These are phyloP conservation scores for Hofmannophila pseudospretella DNA, from an alignment of 2,888 invertebrate species.

Conservation along the genomic window DNA sequence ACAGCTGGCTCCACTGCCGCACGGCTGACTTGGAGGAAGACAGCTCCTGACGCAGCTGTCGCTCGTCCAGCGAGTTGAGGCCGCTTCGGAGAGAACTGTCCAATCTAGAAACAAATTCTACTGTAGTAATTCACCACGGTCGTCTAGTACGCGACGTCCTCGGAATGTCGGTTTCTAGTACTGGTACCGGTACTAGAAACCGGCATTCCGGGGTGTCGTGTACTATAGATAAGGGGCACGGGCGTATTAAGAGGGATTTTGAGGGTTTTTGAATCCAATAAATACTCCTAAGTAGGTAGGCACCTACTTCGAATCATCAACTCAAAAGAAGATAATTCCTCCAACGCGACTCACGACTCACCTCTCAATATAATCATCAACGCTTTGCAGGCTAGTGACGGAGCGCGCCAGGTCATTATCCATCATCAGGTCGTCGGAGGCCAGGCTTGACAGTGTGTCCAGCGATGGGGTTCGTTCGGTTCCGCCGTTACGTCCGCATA, in stretches of 20 bases:
- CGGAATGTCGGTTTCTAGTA: too few relatives aligned
- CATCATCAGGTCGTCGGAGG: slow-evolving; percentile 92
- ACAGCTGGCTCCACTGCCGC: slow-evolving; percentile 68
- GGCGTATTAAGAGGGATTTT: too few relatives aligned
- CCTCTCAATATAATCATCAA: slow-evolving; percentile 78
- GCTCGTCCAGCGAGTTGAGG: slow-evolving; percentile 68
- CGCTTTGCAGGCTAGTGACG: slow-evolving; percentile 76
- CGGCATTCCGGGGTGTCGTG: too few relatives aligned
- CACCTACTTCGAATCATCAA: too few relatives aligned
- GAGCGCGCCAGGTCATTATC: slow-evolving; percentile 85
- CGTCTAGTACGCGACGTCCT: too few relatives aligned
- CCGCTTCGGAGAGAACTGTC: slow-evolving; percentile 72
- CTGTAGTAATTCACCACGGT: neutral
- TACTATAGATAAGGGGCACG: too few relatives aligned
- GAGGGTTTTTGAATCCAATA: too few relatives aligned
- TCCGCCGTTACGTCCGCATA: slow-evolving; percentile 39
- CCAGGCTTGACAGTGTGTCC: slow-evolving; percentile 91
- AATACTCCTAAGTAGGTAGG: too few relatives aligned
- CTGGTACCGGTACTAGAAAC: too few relatives aligned
- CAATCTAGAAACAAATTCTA: slow-evolving; percentile 36
- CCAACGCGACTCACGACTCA: too few relatives aligned
- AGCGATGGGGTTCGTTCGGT: slow-evolving; percentile 83
- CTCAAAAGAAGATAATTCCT: too few relatives aligned
- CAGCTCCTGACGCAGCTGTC: slow-evolving; percentile 65
- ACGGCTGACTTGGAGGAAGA: slow-evolving; percentile 63